Base-by-base conservation (phyloP, 1,140 invertebrate species). In the Copidosoma floridanum region DNA sequence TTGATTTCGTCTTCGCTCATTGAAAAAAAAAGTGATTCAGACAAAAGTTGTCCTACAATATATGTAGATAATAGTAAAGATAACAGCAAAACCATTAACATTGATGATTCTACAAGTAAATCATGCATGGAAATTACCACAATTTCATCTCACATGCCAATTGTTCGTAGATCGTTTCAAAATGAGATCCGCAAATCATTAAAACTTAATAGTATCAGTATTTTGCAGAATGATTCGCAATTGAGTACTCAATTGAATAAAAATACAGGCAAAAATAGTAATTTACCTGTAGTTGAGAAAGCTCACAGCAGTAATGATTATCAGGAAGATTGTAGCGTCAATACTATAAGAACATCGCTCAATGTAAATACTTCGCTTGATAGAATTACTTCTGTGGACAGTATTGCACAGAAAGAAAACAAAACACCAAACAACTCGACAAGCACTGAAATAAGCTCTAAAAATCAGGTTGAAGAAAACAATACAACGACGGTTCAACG, bases 341-440 rank as follows among this genome's bases (percentile, higher is more conserved):
- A 57, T 21, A 64, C 57, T n/a, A 27, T 40, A 27, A 50, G 59
- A 23, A 68, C 58, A 11, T 75, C 72, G 16, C 53, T 76, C 16
- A 67, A 69, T 60, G 71, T 74, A 6, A 78, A 76, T 21, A 72
- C 68, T 16, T 73, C 71, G 20, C 5, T 72, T 2, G 68, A 74
- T 62, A 11, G 3, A n/a, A 40, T 61, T 16, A 54, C 11, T 32
- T 29, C 26, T 24, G 10, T 8, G 48, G 8, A 16, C 3, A 2
- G 5, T 41, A 43, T 32, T 35, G 10, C 12, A 7, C 52, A 61
- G 43, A 55, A 56, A 43, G 37, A 55, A 56, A 61, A 50, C 50
- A 41, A 43, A 50, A 61, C 8, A 24, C 37, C 43, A 54, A 61
- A 54, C 27, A 47, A 37, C 37, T 24, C 27, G 12, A 24, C 51